Base-by-base conservation (phyloP, 2,888 invertebrate species). In the Drosophila austrosaltans region DNA sequence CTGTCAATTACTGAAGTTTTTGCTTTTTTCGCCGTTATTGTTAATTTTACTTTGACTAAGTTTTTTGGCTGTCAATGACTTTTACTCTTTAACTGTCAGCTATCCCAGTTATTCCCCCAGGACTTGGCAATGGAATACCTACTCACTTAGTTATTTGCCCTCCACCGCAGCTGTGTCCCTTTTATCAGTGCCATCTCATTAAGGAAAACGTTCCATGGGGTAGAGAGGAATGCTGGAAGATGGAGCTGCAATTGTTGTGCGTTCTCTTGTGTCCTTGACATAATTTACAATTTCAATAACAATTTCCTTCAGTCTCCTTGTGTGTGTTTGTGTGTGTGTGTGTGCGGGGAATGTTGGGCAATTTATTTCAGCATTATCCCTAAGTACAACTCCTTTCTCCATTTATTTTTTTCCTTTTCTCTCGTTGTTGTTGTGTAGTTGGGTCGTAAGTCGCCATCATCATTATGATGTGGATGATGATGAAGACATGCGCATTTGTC, bases 241-340 rank as follows among this genome's bases (percentile, higher is more conserved):
- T 58, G 58, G 25, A 32, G 73, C 67, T 48, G 48, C 48, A 48
- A 48, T 48, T 48, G 48, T 48, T 48, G 48, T 48, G 48, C 48
- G 48, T 48, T 48, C 48, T 48, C 76, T 87, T 70, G 74, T 81
- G 89, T 84, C 87, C 84, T 87, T 89, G 84, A 87, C 87, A 85
- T 89, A 63, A 81, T 89, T 89, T 85, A 89, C 77, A 81, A 83
- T 89, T 85, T 85, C 84, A 89, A 85, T 89, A 85, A 81, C 77
- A 81, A 72, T 76, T 64, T 66, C 67, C 53, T 59, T 53, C 30
- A 53, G 58, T 42, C 48, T 16, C 42, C 16, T 16, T 42, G 40
- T 20, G n/a, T 39, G 20, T 59, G 12, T 25, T 72, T 7, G 42
- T 2, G 10, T 22, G 28, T 16, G 28, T 16, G 44, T 58, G 40